Conservation (phyloP, 2,797 vertebrate species). For the Micrastur ruficollis region DNA sequence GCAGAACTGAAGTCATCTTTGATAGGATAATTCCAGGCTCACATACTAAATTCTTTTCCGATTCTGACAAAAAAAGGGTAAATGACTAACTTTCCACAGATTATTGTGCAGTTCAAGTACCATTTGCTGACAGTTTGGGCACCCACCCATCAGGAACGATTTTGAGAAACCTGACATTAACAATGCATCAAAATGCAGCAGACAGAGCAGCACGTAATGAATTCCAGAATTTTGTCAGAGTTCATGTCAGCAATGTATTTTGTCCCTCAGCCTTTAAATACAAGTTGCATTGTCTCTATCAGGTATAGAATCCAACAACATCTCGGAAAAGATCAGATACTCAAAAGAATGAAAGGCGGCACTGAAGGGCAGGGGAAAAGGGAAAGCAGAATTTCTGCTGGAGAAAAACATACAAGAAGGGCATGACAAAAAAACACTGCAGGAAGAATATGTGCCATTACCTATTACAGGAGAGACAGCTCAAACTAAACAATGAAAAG, state of each 20-base stretch:
- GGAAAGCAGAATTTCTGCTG: neutral
- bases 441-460: neutral
- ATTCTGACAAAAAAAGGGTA: neutral
- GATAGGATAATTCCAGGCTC: neutral
- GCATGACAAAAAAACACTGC: neutral
- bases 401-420: neutral
- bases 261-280: neutral
- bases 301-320: neutral
- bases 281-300: neutral
- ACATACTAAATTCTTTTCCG: neutral
- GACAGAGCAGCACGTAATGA: neutral
- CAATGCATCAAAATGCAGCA: neutral
- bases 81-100: neutral
- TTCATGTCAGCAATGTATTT: neutral
- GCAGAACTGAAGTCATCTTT: constrained; percentile 54
- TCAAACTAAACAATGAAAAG: neutral
- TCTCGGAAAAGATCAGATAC: neutral
- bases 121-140: neutral
- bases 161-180: neutral
- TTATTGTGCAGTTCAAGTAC: neutral
- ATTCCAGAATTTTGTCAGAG: neutral
- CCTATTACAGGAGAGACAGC: neutral
- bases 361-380: neutral
- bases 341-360: neutral
- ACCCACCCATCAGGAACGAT: neutral